Percentiles rank a stretch among this genome's conserved stretches.
These are phyloP conservation scores for Papilio machaon DNA, from an alignment of 1,140 invertebrate genomes.

Conservation along the genomic window DNA sequence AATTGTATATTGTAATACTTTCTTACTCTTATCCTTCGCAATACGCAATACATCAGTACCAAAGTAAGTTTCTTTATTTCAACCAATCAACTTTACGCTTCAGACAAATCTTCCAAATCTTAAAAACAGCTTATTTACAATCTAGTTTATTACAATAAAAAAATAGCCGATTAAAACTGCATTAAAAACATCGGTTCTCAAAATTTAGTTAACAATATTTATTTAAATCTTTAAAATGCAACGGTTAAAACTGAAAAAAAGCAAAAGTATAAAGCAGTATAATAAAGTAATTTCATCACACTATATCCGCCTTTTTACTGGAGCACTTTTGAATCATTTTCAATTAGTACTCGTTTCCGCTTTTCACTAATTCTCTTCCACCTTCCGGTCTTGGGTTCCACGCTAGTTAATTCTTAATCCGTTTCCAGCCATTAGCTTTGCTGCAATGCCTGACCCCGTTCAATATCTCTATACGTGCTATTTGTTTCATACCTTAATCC, in stretches of 20 bases:
- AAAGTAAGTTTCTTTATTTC: too few species aligned
- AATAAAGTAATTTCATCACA: constrained; percentile 18
- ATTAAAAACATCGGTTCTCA: neutral
- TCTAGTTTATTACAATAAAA: neutral
- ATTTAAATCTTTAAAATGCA: neutral
- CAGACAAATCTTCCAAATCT: too few species aligned
- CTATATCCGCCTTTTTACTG: constrained; percentile 20
- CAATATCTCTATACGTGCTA: constrained; percentile 21
- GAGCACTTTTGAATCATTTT: constrained; percentile 27
- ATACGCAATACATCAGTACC: too few species aligned
- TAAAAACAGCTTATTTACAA: neutral
- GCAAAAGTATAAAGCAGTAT: neutral
- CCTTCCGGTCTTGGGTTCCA: constrained; percentile 34
- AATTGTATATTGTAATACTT: neutral
- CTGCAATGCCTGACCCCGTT: constrained; percentile 15
- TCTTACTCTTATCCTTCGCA: neutral
- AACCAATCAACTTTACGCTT: too few species aligned
- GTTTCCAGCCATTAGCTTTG: constrained; percentile 37
- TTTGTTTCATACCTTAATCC: constrained; percentile 28
- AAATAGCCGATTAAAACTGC: neutral
- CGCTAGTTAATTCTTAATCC: constrained; percentile 35
- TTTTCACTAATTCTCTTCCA: constrained; percentile 35
- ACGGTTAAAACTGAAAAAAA: neutral
- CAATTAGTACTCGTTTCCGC: constrained; percentile 32
- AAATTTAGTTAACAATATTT: neutral